A percentile compares a stretch with the other conserved stretches of the same genome.
These are phyloP conservation scores for Physella acuta DNA, from an alignment of 1,140 invertebrate species.

Conservation along the genomic window DNA sequence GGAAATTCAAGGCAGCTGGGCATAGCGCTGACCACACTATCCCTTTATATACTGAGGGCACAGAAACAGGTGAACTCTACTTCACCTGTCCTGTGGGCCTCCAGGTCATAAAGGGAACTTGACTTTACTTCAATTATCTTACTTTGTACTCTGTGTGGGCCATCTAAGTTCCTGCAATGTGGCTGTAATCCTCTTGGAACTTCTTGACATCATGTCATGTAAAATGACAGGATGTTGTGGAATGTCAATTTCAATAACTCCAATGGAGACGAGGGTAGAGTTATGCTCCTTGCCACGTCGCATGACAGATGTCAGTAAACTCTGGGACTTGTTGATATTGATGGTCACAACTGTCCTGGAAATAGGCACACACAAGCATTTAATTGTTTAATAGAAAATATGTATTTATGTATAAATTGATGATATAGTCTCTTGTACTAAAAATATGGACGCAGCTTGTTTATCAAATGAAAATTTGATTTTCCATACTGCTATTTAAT, in stretches of 20 bases:
- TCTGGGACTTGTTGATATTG: constrained; percentile 87
- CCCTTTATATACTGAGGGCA: too few species aligned
- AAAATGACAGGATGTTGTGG: constrained; percentile 94
- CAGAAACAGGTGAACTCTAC: too few species aligned
- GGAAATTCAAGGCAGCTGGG: too few species aligned
- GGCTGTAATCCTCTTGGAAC: constrained; percentile 78
- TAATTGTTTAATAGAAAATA: too few species aligned
- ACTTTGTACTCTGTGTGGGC: constrained; percentile 28
- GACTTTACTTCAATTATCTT: neutral
- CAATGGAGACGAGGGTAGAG: constrained; percentile 82
- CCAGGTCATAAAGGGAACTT: too few species aligned
- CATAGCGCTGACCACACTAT: too few species aligned
- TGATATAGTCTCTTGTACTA: too few species aligned
- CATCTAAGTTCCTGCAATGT: constrained; percentile 57
- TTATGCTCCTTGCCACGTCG: constrained; percentile 79
- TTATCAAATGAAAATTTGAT: too few species aligned
- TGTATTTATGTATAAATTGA: too few species aligned
- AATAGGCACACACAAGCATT: neutral
- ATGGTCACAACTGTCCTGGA: constrained; percentile 87
- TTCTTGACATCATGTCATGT: constrained; percentile 95
- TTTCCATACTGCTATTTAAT: too few species aligned
- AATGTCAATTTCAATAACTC: constrained; percentile 88
- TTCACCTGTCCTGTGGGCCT: too few species aligned
- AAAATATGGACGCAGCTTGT: too few species aligned
- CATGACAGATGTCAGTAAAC: constrained; percentile 70